Evolutionary conservation across 2,113 vertebrate species (phyloP).

Genomic region (Gymnobelideus leadbeateri): DNA sequence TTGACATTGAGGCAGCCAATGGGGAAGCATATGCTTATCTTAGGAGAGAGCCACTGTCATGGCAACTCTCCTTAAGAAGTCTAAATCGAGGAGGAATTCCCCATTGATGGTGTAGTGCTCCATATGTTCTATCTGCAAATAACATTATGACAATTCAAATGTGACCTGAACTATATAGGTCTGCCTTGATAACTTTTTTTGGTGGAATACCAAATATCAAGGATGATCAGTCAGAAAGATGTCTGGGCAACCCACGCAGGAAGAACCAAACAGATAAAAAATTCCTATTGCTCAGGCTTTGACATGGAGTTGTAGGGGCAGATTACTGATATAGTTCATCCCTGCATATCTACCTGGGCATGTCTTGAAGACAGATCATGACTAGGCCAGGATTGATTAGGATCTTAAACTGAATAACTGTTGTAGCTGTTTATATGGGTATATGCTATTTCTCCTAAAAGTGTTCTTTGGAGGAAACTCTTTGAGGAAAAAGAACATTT

Average conservation of each 20-base stretch:
- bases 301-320: neutral
- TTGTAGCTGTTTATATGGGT: neutral
- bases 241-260: neutral
- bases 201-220: neutral
- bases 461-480: neutral
- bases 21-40: neutral
- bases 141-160: neutral
- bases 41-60: neutral
- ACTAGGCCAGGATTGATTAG: neutral
- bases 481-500: neutral
- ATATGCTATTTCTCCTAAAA: neutral
- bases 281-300: neutral
- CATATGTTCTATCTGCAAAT: neutral
- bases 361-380: neutral
- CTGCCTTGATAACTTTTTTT: neutral
- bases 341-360: neutral
- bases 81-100: neutral
- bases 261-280: neutral
- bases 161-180: neutral
- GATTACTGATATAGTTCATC: neutral
- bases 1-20: neutral
- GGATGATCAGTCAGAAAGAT: neutral
- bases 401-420: neutral
- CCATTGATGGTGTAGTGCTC: neutral
- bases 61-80: neutral